phyloP scores from a whole-genome alignment of 2,797 vertebrate genomes.

The Glyptemys insculpta region DNA sequence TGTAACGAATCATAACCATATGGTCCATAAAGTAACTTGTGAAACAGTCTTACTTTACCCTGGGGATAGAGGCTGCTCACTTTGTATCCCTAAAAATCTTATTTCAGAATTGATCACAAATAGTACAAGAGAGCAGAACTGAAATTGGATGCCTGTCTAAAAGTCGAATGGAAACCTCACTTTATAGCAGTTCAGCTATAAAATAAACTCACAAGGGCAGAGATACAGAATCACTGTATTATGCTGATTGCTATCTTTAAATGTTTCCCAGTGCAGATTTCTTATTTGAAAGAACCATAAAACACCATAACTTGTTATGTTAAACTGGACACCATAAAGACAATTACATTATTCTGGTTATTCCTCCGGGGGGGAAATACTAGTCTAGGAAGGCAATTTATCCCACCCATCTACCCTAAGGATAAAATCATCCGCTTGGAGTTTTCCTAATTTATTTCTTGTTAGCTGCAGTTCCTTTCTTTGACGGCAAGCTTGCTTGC shows the following conservation, averaged over 20 bases:
- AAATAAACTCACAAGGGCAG: slow-evolving; percentile 41
- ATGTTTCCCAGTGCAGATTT: slow-evolving; percentile 1
- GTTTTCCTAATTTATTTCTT: not conserved
- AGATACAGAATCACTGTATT: slow-evolving; percentile 36
- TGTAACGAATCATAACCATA: slow-evolving; percentile 65
- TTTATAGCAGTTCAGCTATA: slow-evolving; percentile 12
- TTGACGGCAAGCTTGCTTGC: slow-evolving; percentile 32
- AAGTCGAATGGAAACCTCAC: slow-evolving; percentile 42
- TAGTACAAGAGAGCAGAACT: slow-evolving; percentile 21
- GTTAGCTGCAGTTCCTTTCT: not conserved
- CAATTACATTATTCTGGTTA: slow-evolving; percentile 23
- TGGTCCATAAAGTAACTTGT: slow-evolving; percentile 73
- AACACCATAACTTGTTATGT: not conserved
- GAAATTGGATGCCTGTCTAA: slow-evolving; percentile 28
- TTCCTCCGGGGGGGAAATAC: slow-evolving; percentile 13
- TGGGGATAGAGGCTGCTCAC: slow-evolving; percentile 68
- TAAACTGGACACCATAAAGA: not conserved
- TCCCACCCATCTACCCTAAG: not conserved
- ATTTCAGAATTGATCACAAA: slow-evolving; percentile 35
- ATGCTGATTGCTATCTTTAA: not conserved
- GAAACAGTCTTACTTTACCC: slow-evolving; percentile 69
- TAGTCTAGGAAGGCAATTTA: slow-evolving; percentile 17
- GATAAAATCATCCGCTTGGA: slow-evolving; percentile 38
- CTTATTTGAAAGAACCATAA: not conserved
- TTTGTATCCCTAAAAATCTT: slow-evolving; percentile 58